Base-by-base conservation (phyloP, 2,888 invertebrate genomes). In the Melieria omissa region DNA sequence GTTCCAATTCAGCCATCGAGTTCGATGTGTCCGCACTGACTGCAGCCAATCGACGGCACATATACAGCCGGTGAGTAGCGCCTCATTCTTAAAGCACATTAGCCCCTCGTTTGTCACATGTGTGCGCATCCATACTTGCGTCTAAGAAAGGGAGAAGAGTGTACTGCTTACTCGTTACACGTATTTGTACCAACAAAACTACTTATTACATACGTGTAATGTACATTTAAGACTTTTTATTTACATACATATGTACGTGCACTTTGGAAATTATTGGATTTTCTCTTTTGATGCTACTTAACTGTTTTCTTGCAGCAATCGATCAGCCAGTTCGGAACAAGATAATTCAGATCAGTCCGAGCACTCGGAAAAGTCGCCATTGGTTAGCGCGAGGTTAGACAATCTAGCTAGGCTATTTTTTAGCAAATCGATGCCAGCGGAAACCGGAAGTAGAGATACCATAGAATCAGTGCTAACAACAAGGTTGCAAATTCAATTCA, bases 331-430 rank as follows among this genome's bases (percentile, higher is more conserved):
- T 81, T 90, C 91, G 78, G 91, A 91, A 78, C 89, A 89, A 78
- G 89, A 88, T 75, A 89, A 88, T 81, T 88, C 86, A 70, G 86
- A 87, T 79, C 82, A 79, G 73, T 86, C 86, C 78, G 87, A 87
- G 78, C 87, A 87, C 80, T 87, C 87, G 82, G 91, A 91, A 82
- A 90, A 90, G 75, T 89, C 92, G 44, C 92, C 92, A 42, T 88
- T 92, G 72, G 90, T 93, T 81, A 89, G 92, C 78, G 90, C 91
- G 87, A 92, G 93, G 86, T 91, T 92, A 79, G 94, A 94, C 86
- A 93, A 92, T 74, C 87, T 94, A 72, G 93, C 93, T 44, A 93
- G 92, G 85, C 87, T 93, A 81, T 89, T 94, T 80, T 93, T 93
- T 86, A 91, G 90, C 87, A 91, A 91, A 84, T 86, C 86, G 82